Conservation (phyloP, 2,888 invertebrate species). For the Plusia festucae region DNA sequence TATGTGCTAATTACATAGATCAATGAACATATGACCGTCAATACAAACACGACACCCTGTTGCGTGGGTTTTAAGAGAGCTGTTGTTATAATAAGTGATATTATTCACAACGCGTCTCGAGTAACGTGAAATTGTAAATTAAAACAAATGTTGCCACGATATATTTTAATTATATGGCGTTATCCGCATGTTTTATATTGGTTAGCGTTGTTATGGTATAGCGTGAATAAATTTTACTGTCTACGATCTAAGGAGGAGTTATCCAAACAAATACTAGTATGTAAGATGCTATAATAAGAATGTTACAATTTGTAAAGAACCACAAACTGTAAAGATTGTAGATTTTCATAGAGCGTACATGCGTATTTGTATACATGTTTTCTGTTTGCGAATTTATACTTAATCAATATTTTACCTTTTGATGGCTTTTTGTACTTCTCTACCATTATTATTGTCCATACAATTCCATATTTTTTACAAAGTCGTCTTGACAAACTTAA, state of each 20-base stretch:
- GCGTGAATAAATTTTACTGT: slow-evolving; percentile 54
- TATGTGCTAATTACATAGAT: slow-evolving; percentile 53
- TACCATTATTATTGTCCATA: background rate
- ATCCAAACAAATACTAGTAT: slow-evolving; percentile 55
- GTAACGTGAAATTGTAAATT: slow-evolving; percentile 42
- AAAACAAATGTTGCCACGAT: slow-evolving; percentile 40
- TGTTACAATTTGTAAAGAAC: slow-evolving; percentile 48
- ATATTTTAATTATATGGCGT: slow-evolving; percentile 45
- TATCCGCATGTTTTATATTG: slow-evolving; percentile 31
- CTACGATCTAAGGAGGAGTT: slow-evolving; percentile 50
- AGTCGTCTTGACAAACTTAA: background rate
- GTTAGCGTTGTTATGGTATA: slow-evolving; percentile 49
- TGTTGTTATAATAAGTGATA: slow-evolving; percentile 32
- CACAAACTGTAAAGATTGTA: slow-evolving; percentile 34
- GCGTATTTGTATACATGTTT: background rate
- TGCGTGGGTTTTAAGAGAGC: slow-evolving; percentile 39
- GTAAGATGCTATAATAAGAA: slow-evolving; percentile 59
- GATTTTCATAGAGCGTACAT: slow-evolving; percentile 15
- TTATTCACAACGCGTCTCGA: slow-evolving; percentile 28
- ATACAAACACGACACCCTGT: slow-evolving; percentile 40
- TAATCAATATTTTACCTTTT: background rate
- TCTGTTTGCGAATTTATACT: background rate
- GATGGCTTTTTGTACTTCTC: background rate
- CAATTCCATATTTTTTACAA: background rate
- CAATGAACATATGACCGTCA: slow-evolving; percentile 29